These are phyloP conservation scores for Carettochelys insculpta DNA, from an alignment of 2,113 vertebrate genomes.

Conservation along the genomic window DNA sequence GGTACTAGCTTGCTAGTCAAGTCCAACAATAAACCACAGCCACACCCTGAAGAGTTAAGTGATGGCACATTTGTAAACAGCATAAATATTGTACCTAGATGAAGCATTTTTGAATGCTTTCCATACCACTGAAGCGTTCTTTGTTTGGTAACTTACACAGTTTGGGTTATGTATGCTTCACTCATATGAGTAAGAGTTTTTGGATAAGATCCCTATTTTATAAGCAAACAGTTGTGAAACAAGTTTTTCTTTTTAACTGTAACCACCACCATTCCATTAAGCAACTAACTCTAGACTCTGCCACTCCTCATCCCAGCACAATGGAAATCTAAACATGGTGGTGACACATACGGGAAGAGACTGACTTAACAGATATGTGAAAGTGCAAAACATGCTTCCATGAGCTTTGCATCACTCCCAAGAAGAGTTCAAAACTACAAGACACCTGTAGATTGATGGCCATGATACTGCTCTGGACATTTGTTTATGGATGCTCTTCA, in stretches of 20 bases:
- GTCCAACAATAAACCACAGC: not conserved
- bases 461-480: not conserved
- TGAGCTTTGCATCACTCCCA: not conserved
- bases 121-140: not conserved
- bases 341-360: not conserved
- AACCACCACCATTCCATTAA: not conserved
- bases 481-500: not conserved
- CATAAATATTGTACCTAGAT: not conserved
- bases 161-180: not conserved
- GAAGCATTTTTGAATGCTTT: not conserved
- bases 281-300: not conserved
- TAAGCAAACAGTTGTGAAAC: not conserved
- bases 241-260: not conserved
- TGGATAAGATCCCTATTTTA: not conserved
- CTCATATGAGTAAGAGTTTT: not conserved
- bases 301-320: not conserved
- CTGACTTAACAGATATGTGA: not conserved
- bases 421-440: not conserved
- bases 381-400: not conserved
- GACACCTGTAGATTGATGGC: not conserved
- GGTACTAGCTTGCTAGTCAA: not conserved
- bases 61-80: not conserved
- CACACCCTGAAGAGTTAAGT: not conserved
- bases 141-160: not conserved
- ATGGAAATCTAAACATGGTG: not conserved